Conservation (phyloP, 2,113 vertebrate genomes). For the Podilymbus podiceps region DNA sequence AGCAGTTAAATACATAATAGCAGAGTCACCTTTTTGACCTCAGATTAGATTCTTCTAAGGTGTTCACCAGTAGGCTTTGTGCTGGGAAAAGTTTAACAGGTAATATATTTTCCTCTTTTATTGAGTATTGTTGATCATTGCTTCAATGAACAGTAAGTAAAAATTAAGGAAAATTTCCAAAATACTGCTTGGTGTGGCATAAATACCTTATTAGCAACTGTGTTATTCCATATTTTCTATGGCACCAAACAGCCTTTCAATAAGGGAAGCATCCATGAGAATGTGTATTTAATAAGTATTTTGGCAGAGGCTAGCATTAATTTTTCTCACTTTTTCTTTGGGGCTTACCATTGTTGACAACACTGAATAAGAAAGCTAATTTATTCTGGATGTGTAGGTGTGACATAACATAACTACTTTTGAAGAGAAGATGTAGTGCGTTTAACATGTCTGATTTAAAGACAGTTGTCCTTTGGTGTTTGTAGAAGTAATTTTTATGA, state of each 20-base stretch:
- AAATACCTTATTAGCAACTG: not conserved
- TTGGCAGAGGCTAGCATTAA: slow-evolving; percentile 35
- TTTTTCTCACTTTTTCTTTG: slow-evolving; percentile 43
- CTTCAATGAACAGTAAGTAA: not conserved
- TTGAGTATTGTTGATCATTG: not conserved
- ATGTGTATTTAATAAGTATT: slow-evolving; percentile 34
- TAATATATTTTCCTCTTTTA: not conserved
- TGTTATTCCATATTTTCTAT: not conserved
- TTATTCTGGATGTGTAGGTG: slow-evolving; percentile 70
- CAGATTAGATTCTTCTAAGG: not conserved
- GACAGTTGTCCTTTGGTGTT: slow-evolving; percentile 58
- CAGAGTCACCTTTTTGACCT: slow-evolving; percentile 5
- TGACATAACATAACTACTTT: slow-evolving; percentile 39
- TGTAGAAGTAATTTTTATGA: slow-evolving; percentile 40
- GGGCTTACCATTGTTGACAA: slow-evolving; percentile 42
- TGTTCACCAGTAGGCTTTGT: not conserved
- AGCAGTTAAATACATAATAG: not conserved
- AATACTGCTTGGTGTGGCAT: not conserved
- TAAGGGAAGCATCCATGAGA: slow-evolving; percentile 4
- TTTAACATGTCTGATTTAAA: slow-evolving; percentile 64
- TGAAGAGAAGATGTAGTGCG: slow-evolving; percentile 44
- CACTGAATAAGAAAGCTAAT: slow-evolving; percentile 63
- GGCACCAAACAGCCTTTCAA: not conserved
- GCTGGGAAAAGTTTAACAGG: not conserved
- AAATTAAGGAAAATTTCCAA: not conserved